Evolutionary conservation across 1,140 invertebrate species (phyloP), one percentile per base, ranked within the genome.

Genomic region (Dendrolimus kikuchii): DNA sequence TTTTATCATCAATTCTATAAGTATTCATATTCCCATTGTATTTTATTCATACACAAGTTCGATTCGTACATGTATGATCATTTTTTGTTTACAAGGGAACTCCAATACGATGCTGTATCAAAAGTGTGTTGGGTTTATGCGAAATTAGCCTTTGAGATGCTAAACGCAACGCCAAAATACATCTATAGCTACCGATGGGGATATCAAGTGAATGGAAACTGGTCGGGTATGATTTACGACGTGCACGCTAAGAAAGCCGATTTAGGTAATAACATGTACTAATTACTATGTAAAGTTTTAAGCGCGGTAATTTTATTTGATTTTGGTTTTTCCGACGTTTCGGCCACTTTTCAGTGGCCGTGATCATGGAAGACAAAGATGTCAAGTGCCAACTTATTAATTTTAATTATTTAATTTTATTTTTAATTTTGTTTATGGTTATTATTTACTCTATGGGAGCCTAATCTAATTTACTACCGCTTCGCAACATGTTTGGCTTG

Each of bases 191-290:
- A 77, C 23, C 64, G 77, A 42, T 87, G 70, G 66, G 85, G 85
- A 0, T 85, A 77, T 55, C 73, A 73, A 36, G 63, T 62, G 0
- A 71, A 83, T 38, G 85, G 82, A 0, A 50, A 53, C 2, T 84
- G 76, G 77, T 77, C 65, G 23, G 87, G 87, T 4, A 88, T 88
- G 84, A 74, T 89, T 5, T 61, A 72, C 37, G 74, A 81, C 50
- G 43, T 92, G 2, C 74, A 88, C 7, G 82, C 89, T 51, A 88
- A 89, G 4, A 89, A 88, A 10, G 86, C 87, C 7, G 90, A 90
- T 40, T 60, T 89, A 40, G 88, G 89, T 51, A 82, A 73, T 52
- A 38, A 23, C 23, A 23, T 23, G 1, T 23, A 23, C 23, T 23
- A 23, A 23, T 23, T 23, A 23, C 23, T n/a, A n/a, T n/a, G n/a